Evolutionary conservation across 2,113 vertebrate genomes (phyloP).

Genomic region (Corythoichthys intestinalis): DNA sequence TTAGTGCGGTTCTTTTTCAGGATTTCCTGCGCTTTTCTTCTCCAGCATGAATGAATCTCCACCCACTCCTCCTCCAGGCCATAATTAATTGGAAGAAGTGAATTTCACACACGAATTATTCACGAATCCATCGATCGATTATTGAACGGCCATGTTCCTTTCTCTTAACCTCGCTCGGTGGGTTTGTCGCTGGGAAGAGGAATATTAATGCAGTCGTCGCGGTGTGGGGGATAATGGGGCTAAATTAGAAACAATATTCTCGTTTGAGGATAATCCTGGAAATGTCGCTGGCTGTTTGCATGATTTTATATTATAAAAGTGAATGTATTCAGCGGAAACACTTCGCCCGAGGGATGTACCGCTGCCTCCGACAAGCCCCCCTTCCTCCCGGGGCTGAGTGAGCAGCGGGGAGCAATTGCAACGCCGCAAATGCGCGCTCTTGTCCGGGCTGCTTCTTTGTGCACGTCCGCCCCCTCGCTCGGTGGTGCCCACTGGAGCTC

Average conservation of each 20-base stretch:
- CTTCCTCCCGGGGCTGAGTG: not conserved
- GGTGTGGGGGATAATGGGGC: not conserved
- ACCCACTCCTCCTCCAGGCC: constrained; percentile 46
- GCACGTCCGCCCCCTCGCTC: constrained; percentile 60
- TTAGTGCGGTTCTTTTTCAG: constrained; percentile 10
- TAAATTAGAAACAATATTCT: constrained; percentile 4
- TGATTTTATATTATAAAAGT: not conserved
- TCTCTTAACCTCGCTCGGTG: constrained; percentile 66
- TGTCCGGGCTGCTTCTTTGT: constrained; percentile 62
- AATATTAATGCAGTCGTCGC: constrained; percentile 61
- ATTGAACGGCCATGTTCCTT: constrained; percentile 69
- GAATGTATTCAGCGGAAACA: not conserved
- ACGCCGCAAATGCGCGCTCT: constrained; percentile 7
- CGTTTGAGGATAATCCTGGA: not conserved
- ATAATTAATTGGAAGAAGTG: constrained; percentile 75
- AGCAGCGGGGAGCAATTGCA: constrained; percentile 46
- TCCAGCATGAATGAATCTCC: constrained; percentile 42
- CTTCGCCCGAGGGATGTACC: not conserved
- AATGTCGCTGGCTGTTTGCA: not conserved
- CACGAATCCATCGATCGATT: constrained; percentile 73
- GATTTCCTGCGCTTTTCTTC: constrained; percentile 25
- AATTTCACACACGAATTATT: constrained; percentile 79
- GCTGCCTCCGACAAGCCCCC: not conserved
- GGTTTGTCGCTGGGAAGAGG: constrained; percentile 59
- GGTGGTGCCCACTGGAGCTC: constrained; percentile 75